Evolutionary conservation across 2,888 invertebrate genomes (phyloP).

Genomic region (Acronicta leporina): DNA sequence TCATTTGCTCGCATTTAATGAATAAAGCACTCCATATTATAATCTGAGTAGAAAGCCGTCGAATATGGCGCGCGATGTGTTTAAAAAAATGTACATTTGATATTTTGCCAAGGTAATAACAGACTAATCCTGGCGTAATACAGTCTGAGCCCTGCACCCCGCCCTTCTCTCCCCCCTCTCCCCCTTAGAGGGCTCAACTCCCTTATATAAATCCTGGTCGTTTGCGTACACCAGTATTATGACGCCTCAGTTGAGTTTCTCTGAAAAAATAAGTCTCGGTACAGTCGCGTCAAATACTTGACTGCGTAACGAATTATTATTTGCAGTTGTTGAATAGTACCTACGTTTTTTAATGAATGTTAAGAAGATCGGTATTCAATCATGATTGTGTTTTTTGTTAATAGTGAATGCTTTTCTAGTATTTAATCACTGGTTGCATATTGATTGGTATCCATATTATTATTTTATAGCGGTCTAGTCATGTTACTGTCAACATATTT

Average conservation of each 20-base stretch:
- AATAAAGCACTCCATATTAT: constrained; percentile 25
- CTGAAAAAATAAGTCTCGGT: constrained; percentile 48
- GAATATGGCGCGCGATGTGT: constrained; percentile 22
- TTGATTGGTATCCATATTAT: background rate
- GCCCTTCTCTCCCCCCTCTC: constrained; percentile 9
- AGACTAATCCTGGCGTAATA: constrained; percentile 63
- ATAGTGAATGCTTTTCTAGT: too few species aligned
- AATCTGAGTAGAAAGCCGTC: constrained; percentile 27
- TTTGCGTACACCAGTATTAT: constrained; percentile 64
- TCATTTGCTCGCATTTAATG: constrained; percentile 23
- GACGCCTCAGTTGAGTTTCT: constrained; percentile 53
- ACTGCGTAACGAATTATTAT: background rate
- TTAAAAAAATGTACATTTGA: constrained; percentile 51
- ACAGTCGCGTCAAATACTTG: constrained; percentile 12
- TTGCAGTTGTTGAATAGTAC: too few species aligned
- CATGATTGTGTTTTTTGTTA: too few species aligned
- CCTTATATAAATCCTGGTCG: constrained; percentile 56
- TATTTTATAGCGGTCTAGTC: background rate
- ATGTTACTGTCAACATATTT: background rate
- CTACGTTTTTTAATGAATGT: too few species aligned
- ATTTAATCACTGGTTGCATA: too few species aligned
- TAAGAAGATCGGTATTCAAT: too few species aligned
- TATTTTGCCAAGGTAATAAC: constrained; percentile 57
- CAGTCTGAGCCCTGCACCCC: constrained; percentile 56
- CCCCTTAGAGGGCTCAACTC: constrained; percentile 31